A percentile compares a stretch with the other conserved stretches of the same genome.
Evolutionary conservation across 1,140 invertebrate species (phyloP).

Genomic region (Aphidius ervi): DNA sequence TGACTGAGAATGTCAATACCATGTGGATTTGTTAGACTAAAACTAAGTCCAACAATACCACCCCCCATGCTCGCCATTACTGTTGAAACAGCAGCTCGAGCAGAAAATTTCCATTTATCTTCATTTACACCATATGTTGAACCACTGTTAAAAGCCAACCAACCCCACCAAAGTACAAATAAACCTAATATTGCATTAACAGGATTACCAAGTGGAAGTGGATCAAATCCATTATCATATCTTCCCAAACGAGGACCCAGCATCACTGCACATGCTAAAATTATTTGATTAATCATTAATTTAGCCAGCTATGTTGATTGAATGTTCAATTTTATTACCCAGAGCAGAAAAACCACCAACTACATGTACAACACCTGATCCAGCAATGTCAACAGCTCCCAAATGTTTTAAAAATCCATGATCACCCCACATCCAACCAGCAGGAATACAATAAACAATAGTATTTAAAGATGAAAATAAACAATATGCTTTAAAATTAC

Average conservation of each 20-base stretch:
- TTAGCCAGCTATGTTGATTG: neutral
- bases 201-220: slow-evolving; percentile 79
- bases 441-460: slow-evolving; percentile 85
- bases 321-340: neutral
- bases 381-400: slow-evolving; percentile 84
- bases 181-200: slow-evolving; percentile 88
- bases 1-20: slow-evolving; percentile 79
- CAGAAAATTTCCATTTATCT: slow-evolving; percentile 81
- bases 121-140: slow-evolving; percentile 74
- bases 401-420: slow-evolving; percentile 79
- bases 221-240: slow-evolving; percentile 71
- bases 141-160: slow-evolving; percentile 92
- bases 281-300: neutral
- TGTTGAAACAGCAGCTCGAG: slow-evolving; percentile 82
- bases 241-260: slow-evolving; percentile 83
- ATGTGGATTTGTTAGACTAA: slow-evolving; percentile 65
- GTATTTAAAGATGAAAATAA: slow-evolving; percentile 87
- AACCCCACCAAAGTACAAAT: slow-evolving; percentile 92
- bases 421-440: slow-evolving; percentile 88
- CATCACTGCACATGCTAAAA: slow-evolving; percentile 76
- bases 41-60: slow-evolving; percentile 69
- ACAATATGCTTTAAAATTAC: slow-evolving; percentile 87
- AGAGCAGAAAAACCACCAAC: slow-evolving; percentile 62
- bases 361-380: slow-evolving; percentile 75
- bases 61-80: slow-evolving; percentile 87